These are phyloP conservation scores for Prionace glauca DNA, from an alignment of 2,797 vertebrate species.

Conservation along the genomic window DNA sequence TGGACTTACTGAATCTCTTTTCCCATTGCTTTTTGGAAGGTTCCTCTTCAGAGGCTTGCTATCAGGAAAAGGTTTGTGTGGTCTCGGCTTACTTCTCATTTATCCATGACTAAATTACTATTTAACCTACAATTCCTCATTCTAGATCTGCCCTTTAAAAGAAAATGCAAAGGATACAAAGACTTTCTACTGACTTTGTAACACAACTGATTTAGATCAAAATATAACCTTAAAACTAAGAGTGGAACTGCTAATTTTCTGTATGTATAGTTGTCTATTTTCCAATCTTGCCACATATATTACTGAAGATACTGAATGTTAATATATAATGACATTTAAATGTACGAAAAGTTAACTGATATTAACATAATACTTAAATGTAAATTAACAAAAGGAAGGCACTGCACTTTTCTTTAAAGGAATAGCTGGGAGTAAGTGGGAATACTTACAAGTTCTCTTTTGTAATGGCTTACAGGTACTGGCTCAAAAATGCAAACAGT, in stretches of 20 bases:
- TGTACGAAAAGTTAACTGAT: background rate
- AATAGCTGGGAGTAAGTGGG: constrained; percentile 44
- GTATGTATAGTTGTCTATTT: background rate
- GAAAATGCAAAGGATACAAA: background rate
- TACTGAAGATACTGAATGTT: background rate
- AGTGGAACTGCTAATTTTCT: background rate
- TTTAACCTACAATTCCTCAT: too few species aligned
- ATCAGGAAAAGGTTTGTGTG: background rate
- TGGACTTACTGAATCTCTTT: background rate
- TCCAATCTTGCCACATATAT: background rate
- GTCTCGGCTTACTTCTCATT: background rate
- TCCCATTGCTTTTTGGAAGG: background rate
- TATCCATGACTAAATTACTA: background rate
- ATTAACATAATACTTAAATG: background rate
- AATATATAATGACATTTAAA: background rate
- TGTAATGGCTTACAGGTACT: constrained; percentile 77
- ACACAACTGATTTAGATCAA: background rate
- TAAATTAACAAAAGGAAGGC: background rate
- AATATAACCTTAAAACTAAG: background rate
- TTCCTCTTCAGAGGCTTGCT: background rate
- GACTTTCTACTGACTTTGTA: background rate
- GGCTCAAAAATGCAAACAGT: constrained; percentile 98
- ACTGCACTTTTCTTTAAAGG: background rate
- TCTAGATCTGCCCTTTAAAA: background rate
- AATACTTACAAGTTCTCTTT: constrained; percentile 69